phyloP scores from a whole-genome alignment of 2,888 invertebrate species.

The Notodonta ziczac region DNA sequence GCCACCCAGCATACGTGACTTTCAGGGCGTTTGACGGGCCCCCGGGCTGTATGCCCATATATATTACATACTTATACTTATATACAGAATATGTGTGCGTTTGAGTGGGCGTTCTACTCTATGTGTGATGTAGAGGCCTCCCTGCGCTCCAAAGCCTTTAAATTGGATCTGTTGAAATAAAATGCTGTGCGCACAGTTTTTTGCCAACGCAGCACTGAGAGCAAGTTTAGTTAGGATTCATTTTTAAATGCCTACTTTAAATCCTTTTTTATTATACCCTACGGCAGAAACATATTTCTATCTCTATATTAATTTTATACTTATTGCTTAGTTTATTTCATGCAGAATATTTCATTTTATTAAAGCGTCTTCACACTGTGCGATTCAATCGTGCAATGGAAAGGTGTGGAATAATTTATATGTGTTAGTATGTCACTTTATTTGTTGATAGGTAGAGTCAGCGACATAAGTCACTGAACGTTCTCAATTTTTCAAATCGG shows the following conservation, averaged over 20 bases:
- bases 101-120: conserved; percentile 67
- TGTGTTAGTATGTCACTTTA: too few relatives aligned
- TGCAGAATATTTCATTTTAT: background rate
- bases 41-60: conserved; percentile 65
- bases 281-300: too few relatives aligned
- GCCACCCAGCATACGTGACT: conserved; percentile 81
- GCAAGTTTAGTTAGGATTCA: background rate
- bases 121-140: conserved; percentile 67
- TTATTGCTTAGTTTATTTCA: too few relatives aligned
- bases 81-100: conserved; percentile 51
- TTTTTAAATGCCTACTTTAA: too few relatives aligned
- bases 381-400: too few relatives aligned
- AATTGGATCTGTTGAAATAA: conserved; percentile 80
- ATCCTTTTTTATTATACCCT: too few relatives aligned
- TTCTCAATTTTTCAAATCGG: too few relatives aligned
- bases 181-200: conserved; percentile 50
- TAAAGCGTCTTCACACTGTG: background rate
- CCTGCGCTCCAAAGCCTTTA: conserved; percentile 73
- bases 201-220: conserved; percentile 45
- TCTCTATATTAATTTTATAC: too few relatives aligned
- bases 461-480: too few relatives aligned
- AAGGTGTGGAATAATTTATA: too few relatives aligned
- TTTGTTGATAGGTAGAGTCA: too few relatives aligned
- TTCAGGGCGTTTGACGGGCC: conserved; percentile 78
- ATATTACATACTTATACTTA: conserved; percentile 46